Evolutionary conservation across 2,797 vertebrate species (phyloP).

Genomic region (Rhinoraja longicauda): DNA sequence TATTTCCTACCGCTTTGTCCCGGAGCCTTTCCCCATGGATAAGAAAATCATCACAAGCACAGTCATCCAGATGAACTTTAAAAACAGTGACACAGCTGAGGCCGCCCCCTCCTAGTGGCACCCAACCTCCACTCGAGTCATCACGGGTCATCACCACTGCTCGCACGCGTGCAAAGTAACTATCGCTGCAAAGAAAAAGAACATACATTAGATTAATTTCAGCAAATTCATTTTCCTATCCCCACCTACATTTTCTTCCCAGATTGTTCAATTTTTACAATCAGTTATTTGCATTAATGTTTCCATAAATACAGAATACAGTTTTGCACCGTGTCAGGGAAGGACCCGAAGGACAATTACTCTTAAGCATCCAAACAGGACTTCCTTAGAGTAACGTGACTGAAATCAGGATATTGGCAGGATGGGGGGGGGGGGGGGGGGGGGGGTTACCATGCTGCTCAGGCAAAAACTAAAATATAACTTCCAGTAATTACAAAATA

Average conservation of each 20-base stretch:
- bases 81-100: slow-evolving; percentile 95
- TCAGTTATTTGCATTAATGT: slow-evolving; percentile 33
- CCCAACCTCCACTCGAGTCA: slow-evolving; percentile 98
- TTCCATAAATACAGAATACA: background rate
- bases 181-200: slow-evolving; percentile 68
- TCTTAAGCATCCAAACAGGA: background rate
- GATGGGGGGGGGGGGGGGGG: too few species aligned
- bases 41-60: slow-evolving; percentile 82
- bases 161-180: slow-evolving; percentile 93
- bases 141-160: slow-evolving; percentile 99
- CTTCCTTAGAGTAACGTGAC: background rate
- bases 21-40: slow-evolving; percentile 95
- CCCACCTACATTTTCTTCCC: background rate
- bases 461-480: slow-evolving; percentile 40
- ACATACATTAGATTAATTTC: background rate
- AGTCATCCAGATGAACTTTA: slow-evolving; percentile 84
- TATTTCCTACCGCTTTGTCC: slow-evolving; percentile 87
- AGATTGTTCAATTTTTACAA: background rate
- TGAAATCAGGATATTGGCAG: background rate
- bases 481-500: background rate
- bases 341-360: too few species aligned
- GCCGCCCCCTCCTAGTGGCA: slow-evolving; percentile 89
- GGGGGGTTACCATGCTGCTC: background rate
- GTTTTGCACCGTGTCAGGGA: background rate
- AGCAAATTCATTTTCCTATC: background rate